phyloP scores from a whole-genome alignment of 2,888 invertebrate genomes.

The Digitonthophagus gazella region DNA sequence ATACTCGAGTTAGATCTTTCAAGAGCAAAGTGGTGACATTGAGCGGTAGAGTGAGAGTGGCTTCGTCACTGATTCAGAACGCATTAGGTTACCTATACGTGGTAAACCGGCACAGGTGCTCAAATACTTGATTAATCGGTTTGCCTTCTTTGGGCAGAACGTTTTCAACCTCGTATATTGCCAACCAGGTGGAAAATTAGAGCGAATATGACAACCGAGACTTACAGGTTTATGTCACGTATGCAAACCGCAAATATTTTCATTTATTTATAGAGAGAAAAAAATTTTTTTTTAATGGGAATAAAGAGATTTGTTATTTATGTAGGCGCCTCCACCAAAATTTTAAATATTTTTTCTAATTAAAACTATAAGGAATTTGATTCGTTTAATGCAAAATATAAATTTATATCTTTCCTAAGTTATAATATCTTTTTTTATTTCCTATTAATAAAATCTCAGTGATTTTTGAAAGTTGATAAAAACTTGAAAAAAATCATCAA shows the following conservation, averaged over 20 bases:
- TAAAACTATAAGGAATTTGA: no score
- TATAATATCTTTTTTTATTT: no score
- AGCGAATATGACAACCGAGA: background rate
- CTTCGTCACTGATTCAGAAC: conserved; percentile 9
- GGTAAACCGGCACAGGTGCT: conserved; percentile 3
- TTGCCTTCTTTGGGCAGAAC: background rate
- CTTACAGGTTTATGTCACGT: background rate
- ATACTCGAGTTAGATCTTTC: conserved; percentile 11
- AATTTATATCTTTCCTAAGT: no score
- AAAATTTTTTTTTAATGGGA: no score
- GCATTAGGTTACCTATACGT: conserved; percentile 3
- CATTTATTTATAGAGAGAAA: background rate
- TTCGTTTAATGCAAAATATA: no score
- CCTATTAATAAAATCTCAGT: no score
- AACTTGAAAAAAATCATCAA: no score
- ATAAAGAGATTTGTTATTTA: background rate
- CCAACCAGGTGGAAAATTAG: background rate
- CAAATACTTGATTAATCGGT: background rate
- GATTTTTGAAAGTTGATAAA: no score
- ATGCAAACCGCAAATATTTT: background rate
- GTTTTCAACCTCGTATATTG: background rate
- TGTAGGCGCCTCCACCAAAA: background rate
- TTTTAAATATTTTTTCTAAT: no score
- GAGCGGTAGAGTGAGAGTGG: conserved; percentile 10
- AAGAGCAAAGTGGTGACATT: conserved; percentile 14